These are phyloP conservation scores for Tetragonula carbonaria DNA, from an alignment of 2,888 invertebrate species.

Conservation along the genomic window DNA sequence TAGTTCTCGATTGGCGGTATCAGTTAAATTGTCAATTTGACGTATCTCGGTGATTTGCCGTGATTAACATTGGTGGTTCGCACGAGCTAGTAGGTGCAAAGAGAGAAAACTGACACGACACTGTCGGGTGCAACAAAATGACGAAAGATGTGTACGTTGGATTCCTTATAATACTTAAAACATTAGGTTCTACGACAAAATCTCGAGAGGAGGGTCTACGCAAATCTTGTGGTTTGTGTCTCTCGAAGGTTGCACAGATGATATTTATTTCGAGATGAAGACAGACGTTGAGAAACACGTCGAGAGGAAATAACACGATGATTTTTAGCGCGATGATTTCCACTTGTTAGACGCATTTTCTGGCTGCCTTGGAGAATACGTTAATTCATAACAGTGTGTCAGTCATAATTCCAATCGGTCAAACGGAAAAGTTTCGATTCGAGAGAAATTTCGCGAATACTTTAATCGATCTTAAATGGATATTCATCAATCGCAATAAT, in stretches of 20 bases:
- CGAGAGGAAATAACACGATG: conserved; percentile 31
- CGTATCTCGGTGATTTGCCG: not conserved
- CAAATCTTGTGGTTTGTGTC: conserved; percentile 33
- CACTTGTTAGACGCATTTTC: not conserved
- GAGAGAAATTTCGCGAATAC: no score
- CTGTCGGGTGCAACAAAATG: conserved; percentile 6
- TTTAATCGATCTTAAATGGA: not conserved
- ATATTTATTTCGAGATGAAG: conserved; percentile 25
- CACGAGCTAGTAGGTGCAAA: not conserved
- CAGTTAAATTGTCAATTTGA: not conserved
- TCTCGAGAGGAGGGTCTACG: not conserved
- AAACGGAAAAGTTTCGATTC: not conserved
- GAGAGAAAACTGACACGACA: not conserved
- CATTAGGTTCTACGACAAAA: not conserved
- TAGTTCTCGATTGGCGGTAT: not conserved
- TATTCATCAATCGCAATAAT: not conserved
- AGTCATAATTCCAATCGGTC: no score
- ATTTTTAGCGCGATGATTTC: not conserved
- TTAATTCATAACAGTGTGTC: conserved; percentile 6
- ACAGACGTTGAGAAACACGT: conserved; percentile 11
- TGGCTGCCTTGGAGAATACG: not conserved
- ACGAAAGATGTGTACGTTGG: not conserved
- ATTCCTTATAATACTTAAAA: conserved; percentile 11
- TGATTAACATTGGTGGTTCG: not conserved
- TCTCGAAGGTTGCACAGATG: conserved; percentile 29